Conservation (phyloP, 2,888 invertebrate genomes). For the Amphiduros pacificus region DNA sequence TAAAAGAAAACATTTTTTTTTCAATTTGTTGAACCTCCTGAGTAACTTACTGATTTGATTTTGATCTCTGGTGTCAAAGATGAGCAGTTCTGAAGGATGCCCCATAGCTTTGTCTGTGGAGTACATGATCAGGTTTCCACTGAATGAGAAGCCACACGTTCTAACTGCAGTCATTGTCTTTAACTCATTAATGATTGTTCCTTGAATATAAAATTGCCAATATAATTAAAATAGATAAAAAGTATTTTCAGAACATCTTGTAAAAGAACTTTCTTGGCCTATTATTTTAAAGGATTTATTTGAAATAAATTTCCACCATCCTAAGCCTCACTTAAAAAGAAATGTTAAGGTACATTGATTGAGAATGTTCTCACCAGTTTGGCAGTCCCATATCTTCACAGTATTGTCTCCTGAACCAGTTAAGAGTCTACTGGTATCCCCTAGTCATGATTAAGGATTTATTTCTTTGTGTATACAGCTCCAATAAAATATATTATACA, state of each 20-base stretch:
- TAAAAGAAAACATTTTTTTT: no score
- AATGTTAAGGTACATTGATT: no score
- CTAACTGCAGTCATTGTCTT: slow-evolving; percentile 69
- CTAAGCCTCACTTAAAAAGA: no score
- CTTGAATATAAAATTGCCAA: not conserved
- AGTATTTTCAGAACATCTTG: not conserved
- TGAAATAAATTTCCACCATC: no score
- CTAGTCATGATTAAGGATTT: not conserved
- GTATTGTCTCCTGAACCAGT: not conserved
- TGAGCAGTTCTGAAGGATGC: slow-evolving; percentile 82
- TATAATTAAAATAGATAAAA: not conserved
- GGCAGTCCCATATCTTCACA: not conserved
- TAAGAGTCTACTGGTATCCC: not conserved
- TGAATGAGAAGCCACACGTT: slow-evolving; percentile 85
- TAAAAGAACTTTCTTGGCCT: no score
- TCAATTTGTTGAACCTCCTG: no score
- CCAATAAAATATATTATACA: no score
- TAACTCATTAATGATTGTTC: not conserved
- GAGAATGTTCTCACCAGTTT: not conserved
- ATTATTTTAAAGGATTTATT: no score
- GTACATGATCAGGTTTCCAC: slow-evolving; percentile 85
- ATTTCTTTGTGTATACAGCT: no score
- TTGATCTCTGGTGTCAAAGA: slow-evolving; percentile 62
- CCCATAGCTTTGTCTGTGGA: slow-evolving; percentile 88
- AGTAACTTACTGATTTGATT: slow-evolving; percentile 40